phyloP scores from a whole-genome alignment of 2,888 invertebrate genomes.

The Scaptomyza parva region DNA sequence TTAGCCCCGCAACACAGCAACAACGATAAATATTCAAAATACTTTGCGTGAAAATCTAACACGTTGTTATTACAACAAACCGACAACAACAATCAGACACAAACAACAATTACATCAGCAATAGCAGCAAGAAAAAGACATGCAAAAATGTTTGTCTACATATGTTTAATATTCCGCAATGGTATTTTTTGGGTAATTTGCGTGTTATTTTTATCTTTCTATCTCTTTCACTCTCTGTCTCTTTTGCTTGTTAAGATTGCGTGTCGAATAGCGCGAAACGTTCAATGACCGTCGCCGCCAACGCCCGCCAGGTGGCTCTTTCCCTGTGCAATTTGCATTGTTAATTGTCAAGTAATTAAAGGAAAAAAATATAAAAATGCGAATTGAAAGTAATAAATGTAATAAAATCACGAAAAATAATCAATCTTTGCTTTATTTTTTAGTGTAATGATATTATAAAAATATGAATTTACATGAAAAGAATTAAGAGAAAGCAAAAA shows the following conservation, averaged over 20 bases:
- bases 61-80: slow-evolving; percentile 53
- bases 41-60: slow-evolving; percentile 62
- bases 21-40: slow-evolving; percentile 49
- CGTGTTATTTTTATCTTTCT: slow-evolving; percentile 9
- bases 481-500: background rate
- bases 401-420: too few species aligned
- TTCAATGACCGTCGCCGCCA: slow-evolving; percentile 60
- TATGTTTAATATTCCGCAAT: slow-evolving; percentile 47
- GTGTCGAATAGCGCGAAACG: slow-evolving; percentile 36
- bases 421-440: too few species aligned
- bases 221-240: slow-evolving; percentile 2
- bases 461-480: too few species aligned
- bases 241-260: slow-evolving; percentile 34
- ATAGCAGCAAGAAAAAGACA: too few species aligned
- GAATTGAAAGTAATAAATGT: too few species aligned
- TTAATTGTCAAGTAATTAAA: slow-evolving; percentile 62
- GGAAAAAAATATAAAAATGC: slow-evolving; percentile 31
- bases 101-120: slow-evolving; percentile 6
- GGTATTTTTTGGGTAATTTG: slow-evolving; percentile 41
- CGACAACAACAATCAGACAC: slow-evolving; percentile 19
- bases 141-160: slow-evolving; percentile 46
- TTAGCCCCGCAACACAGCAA: slow-evolving; percentile 15
- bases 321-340: slow-evolving; percentile 66
- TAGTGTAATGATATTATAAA: too few species aligned
- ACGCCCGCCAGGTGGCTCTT: slow-evolving; percentile 57